phyloP scores from a whole-genome alignment of 1,140 invertebrate genomes.

The Hydropsyche tenuis region DNA sequence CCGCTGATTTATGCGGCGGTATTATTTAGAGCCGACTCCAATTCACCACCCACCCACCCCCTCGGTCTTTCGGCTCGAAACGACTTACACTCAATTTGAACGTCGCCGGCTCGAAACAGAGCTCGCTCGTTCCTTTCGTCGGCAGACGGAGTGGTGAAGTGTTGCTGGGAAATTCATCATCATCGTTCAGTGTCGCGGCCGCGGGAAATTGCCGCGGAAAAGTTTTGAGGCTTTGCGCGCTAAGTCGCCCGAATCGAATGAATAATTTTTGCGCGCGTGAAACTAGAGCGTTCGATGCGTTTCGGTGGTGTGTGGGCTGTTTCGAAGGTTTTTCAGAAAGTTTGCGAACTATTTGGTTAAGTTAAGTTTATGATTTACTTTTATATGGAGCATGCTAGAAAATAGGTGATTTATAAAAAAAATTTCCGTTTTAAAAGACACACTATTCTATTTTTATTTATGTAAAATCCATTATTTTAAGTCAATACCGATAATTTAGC shows the following conservation, averaged over 20 bases:
- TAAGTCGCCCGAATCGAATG: too few species aligned
- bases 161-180: slow-evolving; percentile 13
- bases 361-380: too few species aligned
- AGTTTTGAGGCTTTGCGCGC: not conserved
- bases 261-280: not conserved
- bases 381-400: too few species aligned
- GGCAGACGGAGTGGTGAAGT: not conserved
- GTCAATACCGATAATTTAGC: too few species aligned
- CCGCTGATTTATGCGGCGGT: slow-evolving; percentile 19
- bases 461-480: too few species aligned
- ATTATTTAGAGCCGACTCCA: slow-evolving; percentile 12
- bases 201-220: slow-evolving; percentile 21
- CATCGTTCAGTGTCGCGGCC: slow-evolving; percentile 15
- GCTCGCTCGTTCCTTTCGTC: not conserved
- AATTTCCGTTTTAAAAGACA: too few species aligned
- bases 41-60: not conserved
- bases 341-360: too few species aligned
- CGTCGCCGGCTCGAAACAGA: slow-evolving; percentile 15
- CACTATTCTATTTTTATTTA: too few species aligned
- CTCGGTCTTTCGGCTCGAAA: not conserved
- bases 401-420: too few species aligned
- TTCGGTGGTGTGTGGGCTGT: too few species aligned
- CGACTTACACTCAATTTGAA: slow-evolving; percentile 27
- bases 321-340: too few species aligned
- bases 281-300: too few species aligned